Evolutionary conservation across 1,140 invertebrate genomes (phyloP), one percentile per base, ranked within the genome.

Genomic region (fruit fly (Drosophila melanogaster)): DNA sequence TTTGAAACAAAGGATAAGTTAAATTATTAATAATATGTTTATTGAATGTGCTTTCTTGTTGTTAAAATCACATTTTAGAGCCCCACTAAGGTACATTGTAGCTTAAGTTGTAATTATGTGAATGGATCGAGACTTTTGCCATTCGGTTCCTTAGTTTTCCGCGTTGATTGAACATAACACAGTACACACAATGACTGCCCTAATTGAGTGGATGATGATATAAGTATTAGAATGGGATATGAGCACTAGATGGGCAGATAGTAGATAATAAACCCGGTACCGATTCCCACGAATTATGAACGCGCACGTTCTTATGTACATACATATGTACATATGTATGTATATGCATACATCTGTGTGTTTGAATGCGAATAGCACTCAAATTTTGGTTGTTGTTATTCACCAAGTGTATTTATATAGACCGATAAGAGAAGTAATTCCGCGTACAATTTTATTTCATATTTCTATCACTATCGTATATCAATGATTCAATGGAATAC

Each of bases 321-420:
- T 26, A 30, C 30, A 30, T 30, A 8, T 12, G 35, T 35, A 43
- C 33, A 22, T 26, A n/a, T 17, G 6, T 1, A 11, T 8, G 15
- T 43, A 41, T 12, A 6, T 37, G 0, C 4, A 12, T 38, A 38
- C 4, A 14, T 14, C 2, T 8, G 60, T 44, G 41, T 37, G 43
- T 30, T 30, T 30, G 8, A 30, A 30, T 30, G 30, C 30, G 30
- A 30, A 30, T 53, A 17, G 55, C 26, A 44, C 55, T 38, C 35
- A 35, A 64, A 35, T 66, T 66, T 64, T 50, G 59, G 44, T 50
- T 64, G 64, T 66, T 65, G 64, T 64, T 64, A 41, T 66, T 50
- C 59, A 43, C 59, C 35, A 8, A 41, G 19, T 7, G 44, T 67
- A 65, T 65, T 67, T 65, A 37, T 65, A 37, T 50, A 65, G 46